These are phyloP conservation scores for Caenorhabditis becei DNA, from an alignment of 2,888 invertebrate genomes.

Conservation along the genomic window DNA sequence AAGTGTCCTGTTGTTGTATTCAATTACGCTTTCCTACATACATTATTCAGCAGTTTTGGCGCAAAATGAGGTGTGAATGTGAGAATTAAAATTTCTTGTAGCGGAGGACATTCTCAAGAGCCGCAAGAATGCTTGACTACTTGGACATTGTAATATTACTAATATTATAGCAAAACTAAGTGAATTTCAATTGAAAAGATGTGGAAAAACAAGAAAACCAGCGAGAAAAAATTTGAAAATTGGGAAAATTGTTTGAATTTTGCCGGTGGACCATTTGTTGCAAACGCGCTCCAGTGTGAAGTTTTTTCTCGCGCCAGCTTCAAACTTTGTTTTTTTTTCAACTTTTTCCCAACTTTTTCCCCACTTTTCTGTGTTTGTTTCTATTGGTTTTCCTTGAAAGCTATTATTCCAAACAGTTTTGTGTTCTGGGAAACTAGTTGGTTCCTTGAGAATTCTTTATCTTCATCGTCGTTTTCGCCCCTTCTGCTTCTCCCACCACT, in stretches of 20 bases:
- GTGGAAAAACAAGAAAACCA: not conserved
- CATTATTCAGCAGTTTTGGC: conserved; percentile 13
- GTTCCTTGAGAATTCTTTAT: conserved; percentile 32
- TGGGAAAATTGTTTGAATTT: not conserved
- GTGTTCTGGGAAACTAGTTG: conserved; percentile 15
- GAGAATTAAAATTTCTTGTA: not conserved
- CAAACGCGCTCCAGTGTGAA: conserved; percentile 6
- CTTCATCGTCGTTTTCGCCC: conserved; percentile 20
- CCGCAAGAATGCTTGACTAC: not conserved
- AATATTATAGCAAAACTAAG: too few species aligned
- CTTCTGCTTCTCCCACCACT: conserved; percentile 39
- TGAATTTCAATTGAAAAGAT: too few species aligned
- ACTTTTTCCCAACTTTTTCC: not conserved
- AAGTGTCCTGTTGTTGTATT: conserved; percentile 6
- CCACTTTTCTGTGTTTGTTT: not conserved
- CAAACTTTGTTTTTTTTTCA: not conserved
- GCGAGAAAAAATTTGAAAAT: not conserved
- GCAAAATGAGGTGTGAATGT: conserved; percentile 9
- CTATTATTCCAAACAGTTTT: conserved; percentile 2
- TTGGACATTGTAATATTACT: not conserved
- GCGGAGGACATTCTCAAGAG: not conserved
- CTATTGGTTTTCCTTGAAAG: conserved; percentile 1
- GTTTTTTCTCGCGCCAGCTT: not conserved
- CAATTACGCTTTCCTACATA: conserved; percentile 15
- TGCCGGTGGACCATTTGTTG: too few species aligned